Conservation (phyloP, 2,797 vertebrate genomes). For the Gymnopithys bicolor region DNA sequence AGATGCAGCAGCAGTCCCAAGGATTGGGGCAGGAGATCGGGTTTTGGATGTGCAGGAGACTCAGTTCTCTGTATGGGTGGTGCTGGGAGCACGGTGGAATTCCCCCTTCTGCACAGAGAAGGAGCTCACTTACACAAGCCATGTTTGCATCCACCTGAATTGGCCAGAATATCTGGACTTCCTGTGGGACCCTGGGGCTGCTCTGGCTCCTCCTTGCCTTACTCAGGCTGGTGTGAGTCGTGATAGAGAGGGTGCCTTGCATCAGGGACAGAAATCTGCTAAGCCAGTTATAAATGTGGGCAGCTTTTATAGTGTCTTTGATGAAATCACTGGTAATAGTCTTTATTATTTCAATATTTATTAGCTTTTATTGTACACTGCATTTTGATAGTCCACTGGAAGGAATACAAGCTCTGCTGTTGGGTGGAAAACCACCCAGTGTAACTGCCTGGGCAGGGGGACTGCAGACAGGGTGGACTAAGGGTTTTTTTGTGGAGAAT, state of each 20-base stretch:
- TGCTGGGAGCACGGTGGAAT: not conserved
- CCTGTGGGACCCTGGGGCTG: not conserved
- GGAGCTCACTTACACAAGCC: not conserved
- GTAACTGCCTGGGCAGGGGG: not conserved
- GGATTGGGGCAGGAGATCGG: not conserved
- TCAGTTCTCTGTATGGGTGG: not conserved
- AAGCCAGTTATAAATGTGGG: not conserved
- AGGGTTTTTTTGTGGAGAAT: not conserved
- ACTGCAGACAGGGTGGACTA: not conserved
- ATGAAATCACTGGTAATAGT: not conserved
- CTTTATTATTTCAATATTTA: not conserved
- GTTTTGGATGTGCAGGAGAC: not conserved
- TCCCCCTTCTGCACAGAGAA: not conserved
- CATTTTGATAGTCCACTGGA: not conserved
- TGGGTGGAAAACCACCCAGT: not conserved
- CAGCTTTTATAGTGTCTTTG: not conserved
- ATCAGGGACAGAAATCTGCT: not conserved
- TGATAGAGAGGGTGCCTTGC: not conserved
- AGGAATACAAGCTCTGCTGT: not conserved
- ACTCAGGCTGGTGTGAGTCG: not conserved
- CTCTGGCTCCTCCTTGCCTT: not conserved
- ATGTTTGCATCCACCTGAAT: not conserved
- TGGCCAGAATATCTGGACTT: constrained; percentile 8
- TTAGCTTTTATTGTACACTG: not conserved
- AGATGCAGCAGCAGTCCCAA: not conserved